Percentiles rank a stretch among this genome's conserved stretches.
These are phyloP conservation scores for Agriopis aurantiaria DNA, from an alignment of 2,888 invertebrate genomes.

Conservation along the genomic window DNA sequence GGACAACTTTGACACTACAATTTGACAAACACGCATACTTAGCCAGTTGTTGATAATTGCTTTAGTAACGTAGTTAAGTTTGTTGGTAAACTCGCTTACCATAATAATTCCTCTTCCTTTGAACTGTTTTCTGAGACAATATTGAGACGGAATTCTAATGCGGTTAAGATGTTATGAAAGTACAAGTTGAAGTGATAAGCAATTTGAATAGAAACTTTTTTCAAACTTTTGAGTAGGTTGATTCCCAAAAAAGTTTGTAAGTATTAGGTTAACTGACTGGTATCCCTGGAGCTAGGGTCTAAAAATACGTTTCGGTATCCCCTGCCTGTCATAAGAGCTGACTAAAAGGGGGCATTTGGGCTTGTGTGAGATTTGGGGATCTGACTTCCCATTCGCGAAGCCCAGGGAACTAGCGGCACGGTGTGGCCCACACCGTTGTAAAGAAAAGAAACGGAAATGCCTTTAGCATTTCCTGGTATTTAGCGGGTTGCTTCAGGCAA, in stretches of 20 bases:
- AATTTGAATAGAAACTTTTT: background rate
- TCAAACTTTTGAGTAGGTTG: background rate
- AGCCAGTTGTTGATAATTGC: constrained; percentile 36
- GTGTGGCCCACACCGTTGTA: too few species aligned
- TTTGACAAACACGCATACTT: constrained; percentile 44
- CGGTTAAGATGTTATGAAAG: constrained; percentile 3
- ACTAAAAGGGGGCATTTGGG: too few species aligned
- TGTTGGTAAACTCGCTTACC: constrained; percentile 38
- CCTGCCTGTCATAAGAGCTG: too few species aligned
- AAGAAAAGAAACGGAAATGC: too few species aligned
- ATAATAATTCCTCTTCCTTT: constrained; percentile 40
- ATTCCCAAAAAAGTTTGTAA: background rate
- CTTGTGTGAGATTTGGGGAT: too few species aligned
- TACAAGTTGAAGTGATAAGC: background rate
- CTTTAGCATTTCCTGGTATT: too few species aligned
- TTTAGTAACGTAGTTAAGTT: constrained; percentile 34
- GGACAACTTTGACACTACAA: constrained; percentile 43
- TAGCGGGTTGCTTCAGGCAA: too few species aligned
- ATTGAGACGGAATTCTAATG: constrained; percentile 20
- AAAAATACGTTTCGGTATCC: too few species aligned
- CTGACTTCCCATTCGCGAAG: too few species aligned
- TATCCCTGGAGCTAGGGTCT: too few species aligned
- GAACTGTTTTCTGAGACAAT: constrained; percentile 26
- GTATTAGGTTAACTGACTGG: too few species aligned
- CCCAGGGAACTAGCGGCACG: too few species aligned